Conservation (phyloP, 2,113 vertebrate genomes). For the Prinia subflava region DNA sequence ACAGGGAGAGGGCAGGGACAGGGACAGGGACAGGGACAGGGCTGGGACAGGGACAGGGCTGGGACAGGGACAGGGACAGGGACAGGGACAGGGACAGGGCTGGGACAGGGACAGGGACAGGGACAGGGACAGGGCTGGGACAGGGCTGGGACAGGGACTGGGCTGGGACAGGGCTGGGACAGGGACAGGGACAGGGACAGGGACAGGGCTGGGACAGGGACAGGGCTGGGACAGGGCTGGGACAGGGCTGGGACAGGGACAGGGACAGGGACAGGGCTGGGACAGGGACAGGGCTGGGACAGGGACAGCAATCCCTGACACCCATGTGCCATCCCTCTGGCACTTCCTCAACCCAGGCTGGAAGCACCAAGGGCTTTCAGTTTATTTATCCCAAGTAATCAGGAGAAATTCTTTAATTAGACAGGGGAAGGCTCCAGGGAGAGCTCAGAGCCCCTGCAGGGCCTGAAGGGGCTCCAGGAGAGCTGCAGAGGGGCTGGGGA, state of each 20-base stretch:
- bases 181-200: background rate
- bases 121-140: background rate
- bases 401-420: background rate
- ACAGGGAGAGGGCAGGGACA: no score
- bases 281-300: background rate
- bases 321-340: background rate
- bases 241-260: no score
- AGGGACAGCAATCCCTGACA: background rate
- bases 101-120: no score
- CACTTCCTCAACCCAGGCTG: background rate
- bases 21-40: no score
- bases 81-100: no score
- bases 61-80: no score
- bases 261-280: background rate
- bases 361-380: background rate
- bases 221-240: no score
- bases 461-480: background rate
- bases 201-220: no score
- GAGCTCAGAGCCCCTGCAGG: background rate
- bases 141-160: background rate
- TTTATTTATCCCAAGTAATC: background rate
- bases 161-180: background rate
- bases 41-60: background rate
- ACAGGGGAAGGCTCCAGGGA: accelerated
- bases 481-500: background rate